Conservation (phyloP, 2,113 vertebrate genomes). For the Myiozetetes cayanensis region DNA sequence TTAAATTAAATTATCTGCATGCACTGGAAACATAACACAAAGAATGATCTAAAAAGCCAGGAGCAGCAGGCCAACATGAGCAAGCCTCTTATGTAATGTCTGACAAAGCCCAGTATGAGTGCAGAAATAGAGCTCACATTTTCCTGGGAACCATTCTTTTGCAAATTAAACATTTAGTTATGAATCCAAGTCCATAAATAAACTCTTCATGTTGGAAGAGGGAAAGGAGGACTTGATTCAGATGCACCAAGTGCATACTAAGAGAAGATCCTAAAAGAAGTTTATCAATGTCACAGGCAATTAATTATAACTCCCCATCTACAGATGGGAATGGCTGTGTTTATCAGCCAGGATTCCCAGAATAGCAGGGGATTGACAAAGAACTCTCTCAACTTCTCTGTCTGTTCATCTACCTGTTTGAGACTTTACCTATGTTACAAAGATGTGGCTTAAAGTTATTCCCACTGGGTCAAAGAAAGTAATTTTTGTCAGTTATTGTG, state of each 20-base stretch:
- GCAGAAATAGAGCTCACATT: conserved; percentile 61
- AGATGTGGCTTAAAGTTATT: neutral
- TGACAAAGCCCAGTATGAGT: conserved; percentile 46
- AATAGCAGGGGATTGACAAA: conserved; percentile 64
- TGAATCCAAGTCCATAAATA: conserved; percentile 62
- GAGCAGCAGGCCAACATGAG: conserved; percentile 65
- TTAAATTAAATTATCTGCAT: conserved; percentile 77
- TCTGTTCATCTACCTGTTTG: conserved; percentile 32
- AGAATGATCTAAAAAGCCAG: conserved; percentile 73
- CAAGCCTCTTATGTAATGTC: conserved; percentile 66
- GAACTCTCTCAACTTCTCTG: conserved; percentile 43
- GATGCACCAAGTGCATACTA: conserved; percentile 49
- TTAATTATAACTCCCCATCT: conserved; percentile 71
- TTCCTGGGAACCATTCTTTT: conserved; percentile 71
- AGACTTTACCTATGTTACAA: neutral
- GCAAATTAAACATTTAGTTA: conserved; percentile 76
- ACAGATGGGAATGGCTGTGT: conserved; percentile 46
- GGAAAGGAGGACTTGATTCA: conserved; percentile 13
- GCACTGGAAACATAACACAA: conserved; percentile 70
- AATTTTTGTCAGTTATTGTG: neutral
- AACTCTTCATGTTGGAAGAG: conserved; percentile 24
- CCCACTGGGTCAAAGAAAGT: neutral
- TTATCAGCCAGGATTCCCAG: conserved; percentile 58
- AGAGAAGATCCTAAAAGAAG: conserved; percentile 66
- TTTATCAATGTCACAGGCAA: conserved; percentile 74